Evolutionary conservation across 1,140 invertebrate genomes (phyloP).

Genomic region (Laupala kohalensis): DNA sequence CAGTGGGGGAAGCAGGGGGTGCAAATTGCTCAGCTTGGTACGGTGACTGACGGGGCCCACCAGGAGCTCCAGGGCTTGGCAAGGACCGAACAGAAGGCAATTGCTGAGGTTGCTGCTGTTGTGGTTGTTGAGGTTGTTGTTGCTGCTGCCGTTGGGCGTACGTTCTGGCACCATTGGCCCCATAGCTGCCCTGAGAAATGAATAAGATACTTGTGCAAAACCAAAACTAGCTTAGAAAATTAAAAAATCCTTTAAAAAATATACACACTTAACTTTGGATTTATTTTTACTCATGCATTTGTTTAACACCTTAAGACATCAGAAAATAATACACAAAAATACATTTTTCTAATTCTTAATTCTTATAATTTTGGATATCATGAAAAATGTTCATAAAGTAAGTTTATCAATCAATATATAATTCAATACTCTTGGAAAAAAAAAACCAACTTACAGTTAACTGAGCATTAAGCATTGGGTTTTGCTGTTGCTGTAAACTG

Average conservation of each 20-base stretch:
- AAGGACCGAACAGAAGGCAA: constrained; percentile 21
- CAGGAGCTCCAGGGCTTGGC: constrained; percentile 18
- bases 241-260: too few relatives aligned
- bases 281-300: too few relatives aligned
- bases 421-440: too few relatives aligned
- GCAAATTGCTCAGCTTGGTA: constrained; percentile 40
- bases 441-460: constrained; percentile 41
- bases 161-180: constrained; percentile 20
- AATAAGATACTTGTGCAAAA: too few relatives aligned
- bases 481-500: constrained; percentile 48
- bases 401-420: too few relatives aligned
- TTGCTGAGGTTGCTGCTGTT: constrained; percentile 17
- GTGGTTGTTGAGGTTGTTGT: constrained; percentile 18
- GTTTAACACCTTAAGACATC: too few relatives aligned
- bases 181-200: constrained; percentile 25
- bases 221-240: too few relatives aligned
- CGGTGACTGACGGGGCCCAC: constrained; percentile 38
- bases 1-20: constrained; percentile 30
- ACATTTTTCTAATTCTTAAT: too few relatives aligned
- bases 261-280: too few relatives aligned
- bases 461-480: constrained; percentile 68
- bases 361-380: too few relatives aligned
- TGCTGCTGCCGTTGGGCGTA: constrained; percentile 25
- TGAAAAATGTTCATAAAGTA: too few relatives aligned
- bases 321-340: not conserved